Evolutionary conservation across 2,888 invertebrate genomes (phyloP).

Genomic region (Oscheius myriophilus): DNA sequence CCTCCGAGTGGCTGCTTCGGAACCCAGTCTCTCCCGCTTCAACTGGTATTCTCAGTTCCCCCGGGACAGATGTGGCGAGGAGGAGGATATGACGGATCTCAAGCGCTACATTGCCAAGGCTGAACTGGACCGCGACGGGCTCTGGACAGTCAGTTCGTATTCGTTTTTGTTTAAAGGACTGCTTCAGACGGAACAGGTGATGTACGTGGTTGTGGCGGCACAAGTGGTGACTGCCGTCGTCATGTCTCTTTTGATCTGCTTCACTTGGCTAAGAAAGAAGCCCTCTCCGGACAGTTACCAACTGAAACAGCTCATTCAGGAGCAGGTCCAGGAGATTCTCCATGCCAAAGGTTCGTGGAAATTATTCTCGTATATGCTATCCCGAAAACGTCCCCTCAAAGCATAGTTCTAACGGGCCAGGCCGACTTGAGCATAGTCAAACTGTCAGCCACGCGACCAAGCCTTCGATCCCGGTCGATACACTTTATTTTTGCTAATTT

Average conservation of each 20-base stretch:
- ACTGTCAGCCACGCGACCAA: no score
- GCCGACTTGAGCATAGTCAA: background rate
- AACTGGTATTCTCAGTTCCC: background rate
- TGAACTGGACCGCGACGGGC: background rate
- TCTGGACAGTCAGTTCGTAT: constrained; percentile 23
- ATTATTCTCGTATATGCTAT: background rate
- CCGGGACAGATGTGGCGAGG: background rate
- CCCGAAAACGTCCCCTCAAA: background rate
- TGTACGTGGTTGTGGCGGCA: constrained; percentile 1
- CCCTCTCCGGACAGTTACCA: background rate
- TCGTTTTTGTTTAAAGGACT: no score
- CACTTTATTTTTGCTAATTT: no score
- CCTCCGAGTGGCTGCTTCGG: constrained; percentile 17
- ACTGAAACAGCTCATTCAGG: constrained; percentile 14
- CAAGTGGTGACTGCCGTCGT: constrained; percentile 16
- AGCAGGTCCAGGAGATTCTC: background rate
- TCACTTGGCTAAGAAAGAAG: background rate
- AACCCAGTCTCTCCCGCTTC: constrained; percentile 3
- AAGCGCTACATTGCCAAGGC: constrained; percentile 13
- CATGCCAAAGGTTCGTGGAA: background rate
- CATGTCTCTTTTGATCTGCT: background rate
- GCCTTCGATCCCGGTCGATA: no score
- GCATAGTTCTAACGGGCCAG: background rate
- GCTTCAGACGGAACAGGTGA: constrained; percentile 14
- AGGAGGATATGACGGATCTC: constrained; percentile 18